phyloP scores from a whole-genome alignment of 1,140 invertebrate species.

The Hermatobates lingyangjiaoensis region DNA sequence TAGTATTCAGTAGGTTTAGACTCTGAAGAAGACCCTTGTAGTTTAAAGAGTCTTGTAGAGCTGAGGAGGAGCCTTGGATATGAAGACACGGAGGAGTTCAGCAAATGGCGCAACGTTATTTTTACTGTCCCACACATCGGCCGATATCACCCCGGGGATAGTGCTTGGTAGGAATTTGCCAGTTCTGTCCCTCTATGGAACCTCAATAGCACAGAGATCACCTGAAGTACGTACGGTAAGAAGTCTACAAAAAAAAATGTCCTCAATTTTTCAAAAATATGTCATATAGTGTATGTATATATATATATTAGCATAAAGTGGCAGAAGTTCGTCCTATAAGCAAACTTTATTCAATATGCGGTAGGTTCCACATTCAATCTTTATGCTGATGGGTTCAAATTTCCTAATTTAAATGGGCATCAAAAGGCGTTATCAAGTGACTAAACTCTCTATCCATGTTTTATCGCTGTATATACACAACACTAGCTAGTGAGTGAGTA shows the following conservation, averaged over 20 bases:
- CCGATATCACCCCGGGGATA: slow-evolving; percentile 72
- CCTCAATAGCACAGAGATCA: slow-evolving; percentile 80
- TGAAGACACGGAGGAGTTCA: slow-evolving; percentile 67
- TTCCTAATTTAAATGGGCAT: too few relatives aligned
- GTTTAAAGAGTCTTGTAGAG: slow-evolving; percentile 21
- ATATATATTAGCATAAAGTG: neutral
- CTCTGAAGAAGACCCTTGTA: too few relatives aligned
- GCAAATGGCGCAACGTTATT: slow-evolving; percentile 85
- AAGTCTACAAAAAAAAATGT: slow-evolving; percentile 65
- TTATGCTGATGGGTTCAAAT: too few relatives aligned
- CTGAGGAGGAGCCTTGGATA: slow-evolving; percentile 25
- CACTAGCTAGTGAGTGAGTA: too few relatives aligned
- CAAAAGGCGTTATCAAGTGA: too few relatives aligned
- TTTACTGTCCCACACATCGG: slow-evolving; percentile 77
- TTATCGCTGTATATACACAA: too few relatives aligned
- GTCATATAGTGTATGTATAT: neutral
- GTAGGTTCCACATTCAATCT: too few relatives aligned
- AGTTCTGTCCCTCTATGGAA: slow-evolving; percentile 36
- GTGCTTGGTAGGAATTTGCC: slow-evolving; percentile 65
- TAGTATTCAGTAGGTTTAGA: too few relatives aligned
- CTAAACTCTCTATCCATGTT: too few relatives aligned
- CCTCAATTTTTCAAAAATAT: too few relatives aligned
- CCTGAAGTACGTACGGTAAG: slow-evolving; percentile 94
- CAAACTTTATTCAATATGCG: neutral
- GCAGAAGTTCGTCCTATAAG: neutral